phyloP scores from a whole-genome alignment of 2,888 invertebrate species.

The Coelinius sp. region DNA sequence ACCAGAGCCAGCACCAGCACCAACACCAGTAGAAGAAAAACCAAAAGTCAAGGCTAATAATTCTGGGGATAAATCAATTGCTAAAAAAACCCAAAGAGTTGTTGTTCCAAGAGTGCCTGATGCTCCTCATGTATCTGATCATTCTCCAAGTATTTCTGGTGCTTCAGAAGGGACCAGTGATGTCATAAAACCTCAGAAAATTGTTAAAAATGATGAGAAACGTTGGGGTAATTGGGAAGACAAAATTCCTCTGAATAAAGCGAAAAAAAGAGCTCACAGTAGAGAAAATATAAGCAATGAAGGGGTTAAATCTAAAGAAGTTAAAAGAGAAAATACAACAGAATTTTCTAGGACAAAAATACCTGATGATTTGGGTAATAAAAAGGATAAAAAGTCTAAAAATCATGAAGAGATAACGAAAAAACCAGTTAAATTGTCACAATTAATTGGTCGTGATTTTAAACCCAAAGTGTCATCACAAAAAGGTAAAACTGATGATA shows the following conservation, averaged over 20 bases:
- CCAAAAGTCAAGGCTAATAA: background rate
- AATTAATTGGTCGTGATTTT: conserved; percentile 11
- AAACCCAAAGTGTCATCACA: conserved; percentile 12
- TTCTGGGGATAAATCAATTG: background rate
- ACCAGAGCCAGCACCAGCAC: background rate
- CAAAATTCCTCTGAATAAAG: conserved; percentile 1
- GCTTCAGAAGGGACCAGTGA: background rate
- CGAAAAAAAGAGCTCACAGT: conserved; percentile 35
- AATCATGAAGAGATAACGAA: background rate
- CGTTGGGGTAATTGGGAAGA: conserved; percentile 1
- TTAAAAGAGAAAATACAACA: conserved; percentile 11
- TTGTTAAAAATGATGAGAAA: background rate
- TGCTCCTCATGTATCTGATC: background rate
- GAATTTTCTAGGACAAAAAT: background rate
- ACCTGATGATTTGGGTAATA: background rate
- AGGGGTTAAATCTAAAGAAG: conserved; percentile 29
- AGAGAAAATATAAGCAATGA: conserved; percentile 27
- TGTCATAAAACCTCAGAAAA: background rate
- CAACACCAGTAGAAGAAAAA: background rate
- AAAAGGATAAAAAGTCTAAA: conserved; percentile 10
- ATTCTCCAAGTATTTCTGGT: background rate
- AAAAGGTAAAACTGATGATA: background rate
- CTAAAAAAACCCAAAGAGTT: background rate
- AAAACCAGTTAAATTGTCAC: conserved; percentile 23
- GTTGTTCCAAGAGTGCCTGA: background rate